phyloP scores from a whole-genome alignment of 2,888 invertebrate species.

The Acronicta psi region DNA sequence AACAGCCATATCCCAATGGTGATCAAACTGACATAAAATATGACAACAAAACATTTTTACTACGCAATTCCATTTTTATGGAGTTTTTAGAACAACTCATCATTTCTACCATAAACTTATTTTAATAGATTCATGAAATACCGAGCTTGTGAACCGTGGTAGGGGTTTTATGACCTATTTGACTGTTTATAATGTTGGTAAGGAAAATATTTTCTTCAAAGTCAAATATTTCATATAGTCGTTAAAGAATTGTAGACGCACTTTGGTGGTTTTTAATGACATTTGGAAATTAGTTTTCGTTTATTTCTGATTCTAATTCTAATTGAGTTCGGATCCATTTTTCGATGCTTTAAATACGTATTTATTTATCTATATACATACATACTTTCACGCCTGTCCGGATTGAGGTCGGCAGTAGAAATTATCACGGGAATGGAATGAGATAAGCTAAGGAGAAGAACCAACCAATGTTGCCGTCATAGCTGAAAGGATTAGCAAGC shows the following conservation, averaged over 20 bases:
- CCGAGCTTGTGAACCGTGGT: slow-evolving; percentile 47
- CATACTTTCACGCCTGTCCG: no score
- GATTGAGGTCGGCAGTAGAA: no score
- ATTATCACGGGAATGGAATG: no score
- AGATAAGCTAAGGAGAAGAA: no score
- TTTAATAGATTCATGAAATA: slow-evolving; percentile 71
- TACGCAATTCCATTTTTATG: slow-evolving; percentile 71
- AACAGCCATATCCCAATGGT: slow-evolving; percentile 61
- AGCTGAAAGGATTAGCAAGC: no score
- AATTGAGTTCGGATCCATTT: no score
- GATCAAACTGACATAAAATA: slow-evolving; percentile 69
- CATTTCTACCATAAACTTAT: slow-evolving; percentile 77
- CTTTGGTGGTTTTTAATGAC: slow-evolving; percentile 27
- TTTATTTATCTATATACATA: no score
- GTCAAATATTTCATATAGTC: slow-evolving; percentile 46
- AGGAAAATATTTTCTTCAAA: slow-evolving; percentile 39
- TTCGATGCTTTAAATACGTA: no score
- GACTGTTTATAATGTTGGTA: slow-evolving; percentile 47
- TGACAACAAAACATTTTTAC: slow-evolving; percentile 73
- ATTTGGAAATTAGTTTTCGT: neutral
- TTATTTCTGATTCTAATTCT: neutral
- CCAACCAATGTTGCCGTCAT: no score
- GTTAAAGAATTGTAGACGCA: slow-evolving; percentile 35
- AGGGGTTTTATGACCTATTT: slow-evolving; percentile 58
- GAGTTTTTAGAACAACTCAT: slow-evolving; percentile 78